Evolutionary conservation across 2,888 invertebrate species (phyloP), one percentile per base, ranked within the genome.

Genomic region (Archaeoteleia sp.): DNA sequence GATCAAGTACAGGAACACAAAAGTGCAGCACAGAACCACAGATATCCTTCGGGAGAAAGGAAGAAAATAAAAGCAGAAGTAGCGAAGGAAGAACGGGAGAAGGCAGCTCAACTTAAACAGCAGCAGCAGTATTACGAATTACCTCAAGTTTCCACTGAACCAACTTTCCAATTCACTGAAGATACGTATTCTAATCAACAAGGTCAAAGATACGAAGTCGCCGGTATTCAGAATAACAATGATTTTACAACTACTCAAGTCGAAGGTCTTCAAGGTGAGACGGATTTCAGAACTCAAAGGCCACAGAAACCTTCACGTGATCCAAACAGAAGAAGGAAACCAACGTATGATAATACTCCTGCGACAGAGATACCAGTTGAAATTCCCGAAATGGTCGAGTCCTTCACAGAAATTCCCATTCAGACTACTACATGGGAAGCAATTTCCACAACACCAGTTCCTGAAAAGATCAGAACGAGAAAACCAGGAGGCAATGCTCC

Each of bases 361-460:
- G 49, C 74, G 0, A 80, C 80, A 2, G 76, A 76, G 12, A 39
- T 68, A 7, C 72, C 71, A 5, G 62, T 43, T 4, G 71, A 54
- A 27, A 54, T n/a, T 20, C 10, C 57, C n/a, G 70, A 70, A 43
- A 53, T 43, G 1, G 65, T 68, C 2, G 78, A 79, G 27, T 63
- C 70, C 1, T 62, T 67, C 2, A 78, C 80, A 0, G 70, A 78
- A 27, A 70, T 77, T 2, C 74, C 80, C 0, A 49, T 78, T 5
- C 80, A 79, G 45, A 77, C 80, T 0, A 81, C 79, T 0, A 45
- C 42, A 2, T 53, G 70, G n/a, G 76, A 78, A 10, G 74, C 78
- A 42, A 43, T 57, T 49, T 67, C 71, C 0, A 69, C 73, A 2
- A 70, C 70, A 2, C 55, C 58, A 15, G 48, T 17, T 6, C 42